These are phyloP conservation scores for Gymnogyps californianus DNA, from an alignment of 2,113 vertebrate genomes.

Conservation along the genomic window DNA sequence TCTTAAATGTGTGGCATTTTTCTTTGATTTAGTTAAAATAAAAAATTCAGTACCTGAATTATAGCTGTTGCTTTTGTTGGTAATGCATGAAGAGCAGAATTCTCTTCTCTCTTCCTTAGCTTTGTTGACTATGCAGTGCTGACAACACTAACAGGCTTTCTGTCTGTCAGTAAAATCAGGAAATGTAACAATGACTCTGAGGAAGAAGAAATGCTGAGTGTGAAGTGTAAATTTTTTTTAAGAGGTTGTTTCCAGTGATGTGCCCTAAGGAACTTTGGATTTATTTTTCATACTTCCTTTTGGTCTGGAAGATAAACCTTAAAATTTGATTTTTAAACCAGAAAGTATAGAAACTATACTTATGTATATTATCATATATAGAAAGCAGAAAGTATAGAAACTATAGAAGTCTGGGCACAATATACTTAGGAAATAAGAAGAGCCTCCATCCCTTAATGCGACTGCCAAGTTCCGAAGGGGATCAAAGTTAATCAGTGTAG, in stretches of 20 bases:
- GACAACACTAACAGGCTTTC: background rate
- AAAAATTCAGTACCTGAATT: background rate
- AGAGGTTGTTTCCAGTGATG: background rate
- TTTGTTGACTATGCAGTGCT: background rate
- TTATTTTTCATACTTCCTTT: background rate
- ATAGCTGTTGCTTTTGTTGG: background rate
- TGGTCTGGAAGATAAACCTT: background rate
- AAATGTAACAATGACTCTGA: background rate
- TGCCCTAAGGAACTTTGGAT: background rate
- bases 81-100: background rate
- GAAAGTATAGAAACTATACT: background rate
- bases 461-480: background rate
- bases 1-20: background rate
- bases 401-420: background rate
- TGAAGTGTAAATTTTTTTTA: background rate
- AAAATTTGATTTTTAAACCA: background rate
- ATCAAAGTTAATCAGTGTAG: background rate
- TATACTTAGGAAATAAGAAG: background rate
- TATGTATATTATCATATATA: background rate
- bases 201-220: background rate
- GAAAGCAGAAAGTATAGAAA: background rate
- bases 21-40: background rate
- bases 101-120: background rate
- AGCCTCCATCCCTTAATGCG: background rate
- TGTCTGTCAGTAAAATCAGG: background rate